Evolutionary conservation across 2,797 vertebrate species (phyloP), one percentile per base, ranked within the genome.

Genomic region (Lepus townsendii): DNA sequence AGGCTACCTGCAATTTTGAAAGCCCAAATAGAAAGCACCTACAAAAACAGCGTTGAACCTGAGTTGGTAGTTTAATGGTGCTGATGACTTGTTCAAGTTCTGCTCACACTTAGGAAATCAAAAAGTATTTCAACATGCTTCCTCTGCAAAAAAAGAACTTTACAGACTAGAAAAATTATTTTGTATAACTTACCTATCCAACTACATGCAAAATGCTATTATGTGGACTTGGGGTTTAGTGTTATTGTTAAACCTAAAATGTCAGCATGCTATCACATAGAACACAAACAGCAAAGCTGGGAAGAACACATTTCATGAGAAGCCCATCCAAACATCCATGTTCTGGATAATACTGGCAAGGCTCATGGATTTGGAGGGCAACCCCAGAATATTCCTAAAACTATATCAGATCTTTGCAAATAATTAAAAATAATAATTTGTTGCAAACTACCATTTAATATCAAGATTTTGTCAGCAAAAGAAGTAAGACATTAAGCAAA

Each of bases 401-500:
- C 27, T n/a, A 83, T 85, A 76, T 89, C 26, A 32, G 19, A 22
- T 75, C 73, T 94, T 96, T 86, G 88, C 75, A 95, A 96, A 92
- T 77, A 78, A 83, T 9, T 91, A 52, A 95, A 95, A 94, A 91
- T 50, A 79, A 66, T 95, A 90, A 47, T 73, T 93, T 92, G 60
- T 79, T 57, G 63, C 66, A 90, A 96, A 94, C 76, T 85, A 76
- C 26, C 47, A 95, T 88, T 82, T 92, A 92, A 88, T 66, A 93
- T 91, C 78, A 92, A 92, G 88, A 93, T 90, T 86, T 93, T 94
- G 92, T 96, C 85, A 90, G 80, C 85, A 90, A 95, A 86, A 95
- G 88, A 92, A 83, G 57, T 20, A 95, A 94, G 80, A 93, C 83
- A 92, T 77, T 91, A 93, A 97, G 95, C 78, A 96, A 93, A 92